Conservation (phyloP, 1,140 invertebrate genomes). For the Teleogryllus occipitalis region DNA sequence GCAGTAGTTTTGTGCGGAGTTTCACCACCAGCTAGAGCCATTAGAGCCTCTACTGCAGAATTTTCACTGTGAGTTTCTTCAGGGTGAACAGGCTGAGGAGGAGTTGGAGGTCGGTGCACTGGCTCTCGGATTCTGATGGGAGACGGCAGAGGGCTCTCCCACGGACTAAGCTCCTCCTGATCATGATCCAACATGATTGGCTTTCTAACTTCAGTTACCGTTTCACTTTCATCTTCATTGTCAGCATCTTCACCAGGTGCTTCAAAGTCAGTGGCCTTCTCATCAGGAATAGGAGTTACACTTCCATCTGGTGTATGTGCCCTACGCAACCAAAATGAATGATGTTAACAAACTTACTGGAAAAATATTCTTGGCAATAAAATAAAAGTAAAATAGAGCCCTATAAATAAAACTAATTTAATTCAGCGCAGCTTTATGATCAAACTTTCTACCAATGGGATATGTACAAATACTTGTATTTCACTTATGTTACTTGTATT, state of each 20-base stretch:
- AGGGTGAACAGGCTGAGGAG: background rate
- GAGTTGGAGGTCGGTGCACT: background rate
- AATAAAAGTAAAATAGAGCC: no score
- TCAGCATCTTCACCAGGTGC: conserved; percentile 26
- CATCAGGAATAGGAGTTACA: conserved; percentile 30
- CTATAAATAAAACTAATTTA: no score
- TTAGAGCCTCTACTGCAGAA: conserved; percentile 43
- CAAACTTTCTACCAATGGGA: no score
- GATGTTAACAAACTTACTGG: no score
- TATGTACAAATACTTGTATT: no score
- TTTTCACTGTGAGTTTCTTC: conserved; percentile 33
- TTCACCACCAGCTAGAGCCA: conserved; percentile 40
- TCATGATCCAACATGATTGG: no score
- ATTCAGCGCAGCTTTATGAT: no score
- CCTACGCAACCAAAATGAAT: conserved; percentile 12
- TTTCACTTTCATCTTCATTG: conserved; percentile 27
- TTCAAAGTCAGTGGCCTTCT: conserved; percentile 16
- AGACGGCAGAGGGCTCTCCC: background rate
- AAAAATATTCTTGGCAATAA: no score
- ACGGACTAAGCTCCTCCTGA: background rate
- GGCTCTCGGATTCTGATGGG: background rate
- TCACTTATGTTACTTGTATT: no score
- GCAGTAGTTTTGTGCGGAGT: conserved; percentile 26
- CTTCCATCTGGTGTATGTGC: conserved; percentile 28
- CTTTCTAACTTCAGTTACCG: conserved; percentile 11